Evolutionary conservation across 2,113 vertebrate species (phyloP).

Genomic region (Alces alces): DNA sequence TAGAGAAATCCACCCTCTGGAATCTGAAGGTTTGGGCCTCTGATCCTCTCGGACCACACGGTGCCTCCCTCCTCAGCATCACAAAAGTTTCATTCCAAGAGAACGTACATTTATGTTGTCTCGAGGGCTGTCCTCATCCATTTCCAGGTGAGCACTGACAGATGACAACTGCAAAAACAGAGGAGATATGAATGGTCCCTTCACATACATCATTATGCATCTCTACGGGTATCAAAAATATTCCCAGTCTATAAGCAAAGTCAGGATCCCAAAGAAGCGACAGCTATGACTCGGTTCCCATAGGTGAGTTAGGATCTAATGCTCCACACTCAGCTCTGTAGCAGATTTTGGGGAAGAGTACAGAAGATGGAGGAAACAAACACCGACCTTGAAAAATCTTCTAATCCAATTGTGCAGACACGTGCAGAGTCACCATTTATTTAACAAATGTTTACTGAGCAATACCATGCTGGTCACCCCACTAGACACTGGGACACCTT

Average conservation of each 20-base stretch:
- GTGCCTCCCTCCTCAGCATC: background rate
- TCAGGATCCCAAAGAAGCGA: background rate
- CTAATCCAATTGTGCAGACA: background rate
- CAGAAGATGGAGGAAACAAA: background rate
- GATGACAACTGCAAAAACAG: background rate
- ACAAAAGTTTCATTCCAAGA: background rate
- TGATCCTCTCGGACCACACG: background rate
- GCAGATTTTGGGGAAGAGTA: background rate
- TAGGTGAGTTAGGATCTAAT: background rate
- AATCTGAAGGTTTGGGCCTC: background rate
- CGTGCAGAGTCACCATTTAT: background rate
- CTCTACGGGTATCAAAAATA: background rate
- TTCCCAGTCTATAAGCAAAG: background rate
- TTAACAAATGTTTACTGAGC: background rate
- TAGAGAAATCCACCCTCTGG: background rate
- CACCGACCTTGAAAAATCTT: background rate
- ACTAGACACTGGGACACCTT: background rate
- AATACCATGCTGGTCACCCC: background rate
- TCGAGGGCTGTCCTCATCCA: background rate
- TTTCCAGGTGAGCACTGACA: background rate
- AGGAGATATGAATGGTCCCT: background rate
- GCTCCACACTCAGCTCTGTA: background rate
- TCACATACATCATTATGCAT: background rate
- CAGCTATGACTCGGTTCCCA: background rate
- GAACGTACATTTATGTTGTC: background rate